Conservation (phyloP, 2,888 invertebrate genomes). For the Callinectes sapidus region DNA sequence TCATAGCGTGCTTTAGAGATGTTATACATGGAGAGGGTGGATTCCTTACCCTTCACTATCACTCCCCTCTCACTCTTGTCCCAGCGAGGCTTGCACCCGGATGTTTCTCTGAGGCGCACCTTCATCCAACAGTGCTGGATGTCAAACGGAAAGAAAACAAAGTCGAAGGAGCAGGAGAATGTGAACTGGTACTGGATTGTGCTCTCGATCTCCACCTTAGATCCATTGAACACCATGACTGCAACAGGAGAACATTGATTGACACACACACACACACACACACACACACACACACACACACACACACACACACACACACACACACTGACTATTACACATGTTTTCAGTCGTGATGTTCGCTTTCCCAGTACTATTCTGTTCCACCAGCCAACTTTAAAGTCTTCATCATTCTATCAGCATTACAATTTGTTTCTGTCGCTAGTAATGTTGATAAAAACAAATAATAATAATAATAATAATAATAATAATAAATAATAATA, state of each 20-base stretch:
- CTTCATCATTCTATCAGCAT: too few species aligned
- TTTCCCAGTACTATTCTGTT: too few species aligned
- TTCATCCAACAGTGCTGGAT: constrained; percentile 54
- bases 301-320: neutral
- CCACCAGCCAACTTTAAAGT: too few species aligned
- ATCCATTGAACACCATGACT: constrained; percentile 51
- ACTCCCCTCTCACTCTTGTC: neutral
- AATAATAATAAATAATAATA: too few species aligned
- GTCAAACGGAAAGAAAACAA: constrained; percentile 61
- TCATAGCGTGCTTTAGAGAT: constrained; percentile 38
- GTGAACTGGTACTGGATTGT: constrained; percentile 56
- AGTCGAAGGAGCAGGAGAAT: constrained; percentile 47
- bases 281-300: neutral
- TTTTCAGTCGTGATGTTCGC: too few species aligned
- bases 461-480: too few species aligned
- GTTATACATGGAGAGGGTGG: constrained; percentile 57
- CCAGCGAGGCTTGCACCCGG: constrained; percentile 54
- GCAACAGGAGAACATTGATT: neutral
- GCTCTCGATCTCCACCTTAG: constrained; percentile 41
- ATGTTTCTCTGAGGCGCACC: constrained; percentile 17
- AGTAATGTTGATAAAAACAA: neutral
- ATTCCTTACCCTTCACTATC: constrained; percentile 9
- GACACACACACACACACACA: neutral
- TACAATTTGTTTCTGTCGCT: too few species aligned
- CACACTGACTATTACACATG: neutral